Percentiles rank a stretch among this genome's conserved stretches.
Evolutionary conservation across 2,888 invertebrate species (phyloP).

Genomic region (Plebejus argus): DNA sequence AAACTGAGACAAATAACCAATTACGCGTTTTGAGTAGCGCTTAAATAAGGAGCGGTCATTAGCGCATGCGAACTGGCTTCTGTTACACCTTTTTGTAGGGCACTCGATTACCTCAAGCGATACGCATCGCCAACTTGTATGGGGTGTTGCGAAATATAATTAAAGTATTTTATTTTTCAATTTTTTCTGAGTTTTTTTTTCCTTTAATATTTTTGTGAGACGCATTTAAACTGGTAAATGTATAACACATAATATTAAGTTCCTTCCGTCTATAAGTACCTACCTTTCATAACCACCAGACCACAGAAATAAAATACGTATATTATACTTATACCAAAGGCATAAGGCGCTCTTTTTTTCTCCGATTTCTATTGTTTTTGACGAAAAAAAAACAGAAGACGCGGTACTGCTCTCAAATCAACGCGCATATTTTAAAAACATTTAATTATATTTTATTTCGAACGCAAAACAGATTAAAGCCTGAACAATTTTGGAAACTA

Average conservation of each 20-base stretch:
- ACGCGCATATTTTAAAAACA: not conserved
- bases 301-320: too few species aligned
- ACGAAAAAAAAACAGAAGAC: too few species aligned
- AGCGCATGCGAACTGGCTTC: slow-evolving; percentile 67
- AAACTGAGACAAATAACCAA: slow-evolving; percentile 63
- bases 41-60: slow-evolving; percentile 71
- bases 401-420: too few species aligned
- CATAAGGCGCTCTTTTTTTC: too few species aligned
- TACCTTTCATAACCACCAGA: too few species aligned
- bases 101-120: slow-evolving; percentile 64
- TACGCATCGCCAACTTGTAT: slow-evolving; percentile 62
- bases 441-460: not conserved
- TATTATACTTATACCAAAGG: too few species aligned
- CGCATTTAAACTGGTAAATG: too few species aligned
- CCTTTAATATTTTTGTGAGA: too few species aligned
- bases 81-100: slow-evolving; percentile 74
- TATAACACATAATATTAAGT: too few species aligned
- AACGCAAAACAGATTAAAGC: not conserved
- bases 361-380: too few species aligned
- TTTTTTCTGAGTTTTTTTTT: too few species aligned
- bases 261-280: too few species aligned
- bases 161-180: not conserved
- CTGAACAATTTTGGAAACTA: not conserved
- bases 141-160: slow-evolving; percentile 49
- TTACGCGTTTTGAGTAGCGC: slow-evolving; percentile 54